Evolutionary conservation across 2,113 vertebrate genomes (phyloP).

Genomic region (Corythaeola cristata): DNA sequence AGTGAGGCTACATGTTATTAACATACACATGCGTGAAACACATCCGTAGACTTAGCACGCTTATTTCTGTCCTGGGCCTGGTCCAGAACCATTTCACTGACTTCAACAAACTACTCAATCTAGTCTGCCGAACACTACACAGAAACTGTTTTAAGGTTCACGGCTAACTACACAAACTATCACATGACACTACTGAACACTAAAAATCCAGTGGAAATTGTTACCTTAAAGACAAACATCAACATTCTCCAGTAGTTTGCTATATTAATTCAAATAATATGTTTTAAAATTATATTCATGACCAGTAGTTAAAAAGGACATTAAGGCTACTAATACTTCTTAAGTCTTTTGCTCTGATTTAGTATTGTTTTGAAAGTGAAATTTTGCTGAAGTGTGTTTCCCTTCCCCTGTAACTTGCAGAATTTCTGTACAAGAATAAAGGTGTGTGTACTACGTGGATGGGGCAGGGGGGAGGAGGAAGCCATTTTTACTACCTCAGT

Average conservation of each 20-base stretch:
- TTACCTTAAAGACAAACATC: neutral
- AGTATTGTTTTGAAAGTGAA: neutral
- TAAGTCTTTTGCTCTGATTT: neutral
- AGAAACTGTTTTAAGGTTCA: neutral
- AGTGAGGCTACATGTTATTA: neutral
- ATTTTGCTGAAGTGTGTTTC: neutral
- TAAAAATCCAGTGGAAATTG: neutral
- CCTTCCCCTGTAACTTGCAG: neutral
- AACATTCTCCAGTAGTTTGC: neutral
- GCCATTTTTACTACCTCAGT: neutral
- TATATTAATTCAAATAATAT: neutral
- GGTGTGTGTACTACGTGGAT: neutral
- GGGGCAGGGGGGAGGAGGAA: too few relatives aligned
- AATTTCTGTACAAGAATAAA: neutral
- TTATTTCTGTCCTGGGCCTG: neutral
- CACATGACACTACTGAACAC: neutral
- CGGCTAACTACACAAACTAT: neutral
- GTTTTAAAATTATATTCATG: neutral
- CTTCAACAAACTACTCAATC: neutral
- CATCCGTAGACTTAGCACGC: neutral
- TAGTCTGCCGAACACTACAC: neutral
- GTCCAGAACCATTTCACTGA: neutral
- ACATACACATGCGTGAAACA: neutral
- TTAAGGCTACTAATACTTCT: neutral
- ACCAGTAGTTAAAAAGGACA: neutral